Evolutionary conservation across 2,797 vertebrate species (phyloP).

Genomic region (Borostomias antarcticus): DNA sequence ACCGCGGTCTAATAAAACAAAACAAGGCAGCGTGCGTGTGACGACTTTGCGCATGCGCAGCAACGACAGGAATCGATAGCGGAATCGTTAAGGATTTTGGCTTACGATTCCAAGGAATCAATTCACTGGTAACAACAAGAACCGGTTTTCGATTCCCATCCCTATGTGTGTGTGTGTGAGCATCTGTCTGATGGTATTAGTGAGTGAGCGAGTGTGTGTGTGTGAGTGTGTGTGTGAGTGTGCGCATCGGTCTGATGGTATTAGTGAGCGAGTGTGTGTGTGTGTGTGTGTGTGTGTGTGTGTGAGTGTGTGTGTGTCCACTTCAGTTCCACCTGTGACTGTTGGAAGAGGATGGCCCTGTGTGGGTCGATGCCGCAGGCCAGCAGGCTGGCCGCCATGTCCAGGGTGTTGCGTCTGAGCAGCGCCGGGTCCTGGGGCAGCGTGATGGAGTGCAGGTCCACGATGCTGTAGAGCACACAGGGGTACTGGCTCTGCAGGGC

Average conservation of each 20-base stretch:
- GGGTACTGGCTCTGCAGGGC: slow-evolving; percentile 79
- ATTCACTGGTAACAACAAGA: too few species aligned
- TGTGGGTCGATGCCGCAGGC: slow-evolving; percentile 90
- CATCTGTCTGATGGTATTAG: too few species aligned
- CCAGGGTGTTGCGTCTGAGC: slow-evolving; percentile 83
- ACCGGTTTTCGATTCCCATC: too few species aligned
- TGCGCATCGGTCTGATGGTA: too few species aligned
- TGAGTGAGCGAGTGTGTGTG: too few species aligned
- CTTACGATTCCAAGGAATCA: too few species aligned
- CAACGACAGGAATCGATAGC: too few species aligned
- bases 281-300: slow-evolving; percentile 3
- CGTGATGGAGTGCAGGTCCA: slow-evolving; percentile 94
- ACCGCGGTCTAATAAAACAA: too few species aligned
- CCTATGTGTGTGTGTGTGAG: too few species aligned
- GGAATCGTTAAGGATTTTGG: too few species aligned
- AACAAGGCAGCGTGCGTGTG: too few species aligned
- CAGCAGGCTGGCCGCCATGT: slow-evolving; percentile 89
- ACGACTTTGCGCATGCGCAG: too few species aligned
- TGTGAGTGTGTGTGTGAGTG: neutral
- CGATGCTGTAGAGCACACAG: slow-evolving; percentile 89
- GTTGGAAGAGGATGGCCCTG: slow-evolving; percentile 87
- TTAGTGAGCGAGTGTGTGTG: neutral
- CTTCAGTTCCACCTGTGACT: slow-evolving; percentile 82
- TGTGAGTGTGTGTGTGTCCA: neutral
- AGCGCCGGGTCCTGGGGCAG: slow-evolving; percentile 81